Evolutionary conservation across 92 coral and sea anemone species (phyloP).

Genomic region (Palythoa grandis): DNA sequence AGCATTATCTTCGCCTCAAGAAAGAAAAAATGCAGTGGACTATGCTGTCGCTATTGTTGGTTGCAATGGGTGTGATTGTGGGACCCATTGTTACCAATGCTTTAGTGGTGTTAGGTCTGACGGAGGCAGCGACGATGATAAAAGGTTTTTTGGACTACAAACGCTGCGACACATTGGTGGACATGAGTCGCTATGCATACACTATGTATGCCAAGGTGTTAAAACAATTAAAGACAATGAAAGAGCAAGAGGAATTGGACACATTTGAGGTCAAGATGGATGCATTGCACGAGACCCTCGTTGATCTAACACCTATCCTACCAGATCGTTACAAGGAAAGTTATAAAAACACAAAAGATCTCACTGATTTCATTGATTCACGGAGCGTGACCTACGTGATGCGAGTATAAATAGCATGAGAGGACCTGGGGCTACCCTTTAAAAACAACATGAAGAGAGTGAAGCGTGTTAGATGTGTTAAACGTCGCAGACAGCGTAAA

Average conservation of each 20-base stretch:
- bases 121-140: not conserved
- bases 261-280: constrained; percentile 3
- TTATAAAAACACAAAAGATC: not conserved
- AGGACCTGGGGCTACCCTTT: not conserved
- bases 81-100: constrained; percentile 9
- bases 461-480: not conserved
- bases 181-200: constrained; percentile 30
- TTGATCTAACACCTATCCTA: not conserved
- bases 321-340: not conserved
- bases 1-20: constrained; percentile 7
- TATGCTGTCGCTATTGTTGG: not conserved
- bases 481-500: not conserved
- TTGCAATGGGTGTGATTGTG: not conserved
- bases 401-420: not conserved
- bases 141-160: not conserved
- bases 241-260: constrained; percentile 10
- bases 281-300: constrained; percentile 1
- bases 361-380: not conserved
- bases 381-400: not conserved
- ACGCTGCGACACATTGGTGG: constrained; percentile 7
- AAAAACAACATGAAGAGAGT: not conserved
- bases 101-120: constrained; percentile 1
- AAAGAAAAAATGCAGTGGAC: not conserved
- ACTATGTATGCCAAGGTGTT: constrained; percentile 36
- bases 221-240: constrained; percentile 21